These are phyloP conservation scores for Pseudomugil tenellus DNA, from an alignment of 2,797 vertebrate species.

Conservation along the genomic window DNA sequence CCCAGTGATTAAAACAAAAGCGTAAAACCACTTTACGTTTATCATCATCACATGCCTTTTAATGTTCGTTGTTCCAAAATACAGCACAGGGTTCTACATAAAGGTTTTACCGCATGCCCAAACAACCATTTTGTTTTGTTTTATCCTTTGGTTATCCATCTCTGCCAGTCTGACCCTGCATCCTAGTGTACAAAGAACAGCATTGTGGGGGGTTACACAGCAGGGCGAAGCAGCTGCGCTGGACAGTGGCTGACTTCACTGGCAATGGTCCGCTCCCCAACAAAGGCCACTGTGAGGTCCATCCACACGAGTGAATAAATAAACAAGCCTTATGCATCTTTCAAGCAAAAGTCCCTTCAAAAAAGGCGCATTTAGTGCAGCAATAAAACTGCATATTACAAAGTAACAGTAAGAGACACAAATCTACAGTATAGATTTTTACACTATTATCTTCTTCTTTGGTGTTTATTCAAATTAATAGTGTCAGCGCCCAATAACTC, in stretches of 20 bases:
- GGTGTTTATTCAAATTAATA: background rate
- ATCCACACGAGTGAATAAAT: slow-evolving; percentile 71
- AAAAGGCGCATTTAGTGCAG: slow-evolving; percentile 59
- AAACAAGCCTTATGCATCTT: slow-evolving; percentile 67
- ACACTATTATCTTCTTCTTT: background rate
- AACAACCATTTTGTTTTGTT: slow-evolving; percentile 63
- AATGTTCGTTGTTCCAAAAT: slow-evolving; percentile 37
- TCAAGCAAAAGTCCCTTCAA: slow-evolving; percentile 49
- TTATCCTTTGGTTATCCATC: slow-evolving; percentile 53
- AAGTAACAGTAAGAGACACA: slow-evolving; percentile 1
- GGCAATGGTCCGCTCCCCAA: slow-evolving; percentile 65
- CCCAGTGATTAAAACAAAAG: no score
- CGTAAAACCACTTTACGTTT: background rate
- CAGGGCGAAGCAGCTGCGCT: slow-evolving; percentile 78
- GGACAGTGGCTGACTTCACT: slow-evolving; percentile 80
- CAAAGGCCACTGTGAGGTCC: slow-evolving; percentile 75
- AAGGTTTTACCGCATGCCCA: slow-evolving; percentile 36
- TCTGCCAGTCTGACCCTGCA: slow-evolving; percentile 64
- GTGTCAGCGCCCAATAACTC: background rate
- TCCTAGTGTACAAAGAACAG: slow-evolving; percentile 68
- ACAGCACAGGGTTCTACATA: slow-evolving; percentile 49
- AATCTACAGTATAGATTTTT: background rate
- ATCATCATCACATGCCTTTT: slow-evolving; percentile 6
- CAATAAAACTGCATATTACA: slow-evolving; percentile 35
- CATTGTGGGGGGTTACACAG: slow-evolving; percentile 76